Evolutionary conservation across 2,888 invertebrate genomes (phyloP).

Genomic region (Tinea semifulvella): DNA sequence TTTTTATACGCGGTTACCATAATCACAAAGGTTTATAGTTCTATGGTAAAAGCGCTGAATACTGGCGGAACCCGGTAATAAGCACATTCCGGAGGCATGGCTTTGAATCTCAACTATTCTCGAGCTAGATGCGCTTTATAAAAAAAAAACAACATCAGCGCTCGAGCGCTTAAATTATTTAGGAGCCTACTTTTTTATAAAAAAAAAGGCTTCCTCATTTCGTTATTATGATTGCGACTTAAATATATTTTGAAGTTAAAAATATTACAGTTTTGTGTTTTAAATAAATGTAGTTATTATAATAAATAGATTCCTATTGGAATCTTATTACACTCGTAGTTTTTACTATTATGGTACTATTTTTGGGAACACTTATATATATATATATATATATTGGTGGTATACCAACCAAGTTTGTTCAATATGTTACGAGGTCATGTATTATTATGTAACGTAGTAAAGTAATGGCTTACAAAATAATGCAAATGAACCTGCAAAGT

Average conservation of each 20-base stretch:
- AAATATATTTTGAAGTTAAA: not conserved
- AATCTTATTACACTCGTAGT: not conserved
- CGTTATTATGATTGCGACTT: not conserved
- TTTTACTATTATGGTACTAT: no score
- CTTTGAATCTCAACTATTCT: conserved; percentile 34
- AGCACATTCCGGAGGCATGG: conserved; percentile 43
- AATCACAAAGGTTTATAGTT: not conserved
- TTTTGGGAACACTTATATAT: no score
- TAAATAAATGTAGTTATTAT: no score
- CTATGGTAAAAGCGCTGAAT: not conserved
- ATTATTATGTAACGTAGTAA: conserved; percentile 50
- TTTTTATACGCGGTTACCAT: no score
- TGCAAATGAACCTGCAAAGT: conserved; percentile 43
- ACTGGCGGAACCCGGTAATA: conserved; percentile 54
- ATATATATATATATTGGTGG: not conserved
- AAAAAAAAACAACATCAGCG: not conserved
- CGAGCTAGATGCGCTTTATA: conserved; percentile 26
- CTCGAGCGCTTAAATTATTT: not conserved
- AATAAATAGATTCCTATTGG: not conserved
- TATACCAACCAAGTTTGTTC: not conserved
- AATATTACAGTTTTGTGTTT: no score
- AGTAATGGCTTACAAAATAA: conserved; percentile 50
- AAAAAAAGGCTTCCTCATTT: not conserved
- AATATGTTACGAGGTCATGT: conserved; percentile 32
- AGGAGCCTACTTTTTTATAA: conserved; percentile 2